These are phyloP conservation scores for Drosophila heteroneura DNA, from an alignment of 2,888 invertebrate species.

Conservation along the genomic window DNA sequence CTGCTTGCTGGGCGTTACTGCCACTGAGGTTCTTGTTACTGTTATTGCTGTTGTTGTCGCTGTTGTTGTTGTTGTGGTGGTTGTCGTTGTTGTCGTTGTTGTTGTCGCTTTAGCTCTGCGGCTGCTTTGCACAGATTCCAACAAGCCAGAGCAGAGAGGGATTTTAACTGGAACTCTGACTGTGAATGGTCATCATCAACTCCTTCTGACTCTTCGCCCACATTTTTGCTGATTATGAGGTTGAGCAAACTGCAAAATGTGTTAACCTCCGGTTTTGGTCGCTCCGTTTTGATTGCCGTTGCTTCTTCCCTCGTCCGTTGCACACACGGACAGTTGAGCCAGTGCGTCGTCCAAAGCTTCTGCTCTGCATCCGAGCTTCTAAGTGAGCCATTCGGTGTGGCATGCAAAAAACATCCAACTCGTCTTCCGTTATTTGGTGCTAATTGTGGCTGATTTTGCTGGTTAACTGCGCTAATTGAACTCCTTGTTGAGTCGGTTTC, in stretches of 20 bases:
- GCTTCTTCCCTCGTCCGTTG: neutral
- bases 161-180: slow-evolving; percentile 24
- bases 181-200: slow-evolving; percentile 15
- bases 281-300: slow-evolving; percentile 52
- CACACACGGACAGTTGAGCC: slow-evolving; percentile 19
- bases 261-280: slow-evolving; percentile 57
- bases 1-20: slow-evolving; percentile 63
- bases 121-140: slow-evolving; percentile 48
- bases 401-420: slow-evolving; percentile 18
- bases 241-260: slow-evolving; percentile 66
- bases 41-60: slow-evolving; percentile 24
- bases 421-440: slow-evolving; percentile 60
- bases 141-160: slow-evolving; percentile 11
- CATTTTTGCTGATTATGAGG: slow-evolving; percentile 67
- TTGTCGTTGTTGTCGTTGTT: slow-evolving; percentile 16
- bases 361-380: slow-evolving; percentile 15
- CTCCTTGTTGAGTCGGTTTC: slow-evolving; percentile 32
- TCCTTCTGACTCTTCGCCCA: slow-evolving; percentile 29
- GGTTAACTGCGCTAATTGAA: slow-evolving; percentile 70
- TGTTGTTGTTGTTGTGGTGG: slow-evolving; percentile 15
- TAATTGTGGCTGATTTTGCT: slow-evolving; percentile 69
- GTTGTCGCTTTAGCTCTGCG: slow-evolving; percentile 38
- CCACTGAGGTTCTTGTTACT: slow-evolving; percentile 36
- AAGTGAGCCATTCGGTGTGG: slow-evolving; percentile 50
- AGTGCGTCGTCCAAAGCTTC: slow-evolving; percentile 15